Conservation (phyloP, 2,888 invertebrate species). For the Megamerina dolium region DNA sequence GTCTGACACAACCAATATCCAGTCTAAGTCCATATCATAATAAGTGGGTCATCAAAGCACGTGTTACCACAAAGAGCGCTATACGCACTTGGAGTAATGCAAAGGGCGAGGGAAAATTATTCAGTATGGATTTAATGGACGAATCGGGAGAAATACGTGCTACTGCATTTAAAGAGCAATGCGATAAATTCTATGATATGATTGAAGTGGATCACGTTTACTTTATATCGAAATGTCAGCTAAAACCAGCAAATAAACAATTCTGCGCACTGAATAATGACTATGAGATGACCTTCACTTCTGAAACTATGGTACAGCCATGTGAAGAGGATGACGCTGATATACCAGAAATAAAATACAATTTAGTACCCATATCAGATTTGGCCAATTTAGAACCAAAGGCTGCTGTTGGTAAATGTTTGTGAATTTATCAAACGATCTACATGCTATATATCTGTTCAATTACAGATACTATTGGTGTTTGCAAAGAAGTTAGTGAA, state of each 20-base stretch:
- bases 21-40: constrained; percentile 91
- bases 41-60: constrained; percentile 87
- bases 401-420: constrained; percentile 64
- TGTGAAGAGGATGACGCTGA: constrained; percentile 53
- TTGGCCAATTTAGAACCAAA: constrained; percentile 64
- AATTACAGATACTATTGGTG: constrained; percentile 74
- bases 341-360: constrained; percentile 72
- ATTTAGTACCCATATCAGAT: constrained; percentile 69
- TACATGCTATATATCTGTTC: not conserved
- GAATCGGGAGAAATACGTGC: constrained; percentile 90
- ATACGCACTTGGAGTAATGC: constrained; percentile 89
- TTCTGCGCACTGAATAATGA: constrained; percentile 81
- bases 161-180: constrained; percentile 81
- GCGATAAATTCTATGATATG: constrained; percentile 83
- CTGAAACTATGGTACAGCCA: constrained; percentile 62
- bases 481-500: constrained; percentile 71
- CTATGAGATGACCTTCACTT: constrained; percentile 87
- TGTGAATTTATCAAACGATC: not conserved
- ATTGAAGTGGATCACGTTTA: constrained; percentile 86
- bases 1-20: constrained; percentile 59
- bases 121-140: constrained; percentile 88
- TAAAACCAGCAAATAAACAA: constrained; percentile 94
- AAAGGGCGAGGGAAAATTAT: constrained; percentile 87
- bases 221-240: constrained; percentile 71
- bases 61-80: constrained; percentile 74